These are phyloP conservation scores for Speoplatyrhinus poulsoni DNA, from an alignment of 2,113 vertebrate genomes.

Conservation along the genomic window DNA sequence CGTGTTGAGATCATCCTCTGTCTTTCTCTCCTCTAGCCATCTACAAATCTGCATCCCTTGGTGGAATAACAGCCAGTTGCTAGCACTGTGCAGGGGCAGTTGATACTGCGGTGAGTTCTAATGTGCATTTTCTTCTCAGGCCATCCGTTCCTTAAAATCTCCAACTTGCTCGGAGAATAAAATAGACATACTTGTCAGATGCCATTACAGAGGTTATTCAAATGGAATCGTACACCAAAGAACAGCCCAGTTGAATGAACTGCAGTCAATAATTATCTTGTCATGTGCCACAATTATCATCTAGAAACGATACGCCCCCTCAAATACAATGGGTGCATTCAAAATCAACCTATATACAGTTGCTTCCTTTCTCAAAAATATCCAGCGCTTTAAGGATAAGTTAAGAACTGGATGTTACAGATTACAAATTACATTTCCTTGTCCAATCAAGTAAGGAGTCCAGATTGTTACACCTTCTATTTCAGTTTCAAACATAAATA, in stretches of 20 bases:
- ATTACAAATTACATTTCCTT: background rate
- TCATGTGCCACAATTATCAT: background rate
- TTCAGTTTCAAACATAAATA: constrained; percentile 51
- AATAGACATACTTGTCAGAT: constrained; percentile 4
- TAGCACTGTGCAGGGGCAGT: constrained; percentile 21
- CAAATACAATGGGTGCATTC: constrained; percentile 15
- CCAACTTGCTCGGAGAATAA: background rate
- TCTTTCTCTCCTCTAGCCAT: constrained; percentile 30
- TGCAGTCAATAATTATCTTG: background rate
- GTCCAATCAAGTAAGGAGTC: background rate
- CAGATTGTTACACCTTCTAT: background rate
- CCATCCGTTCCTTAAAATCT: constrained; percentile 1
- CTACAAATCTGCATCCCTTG: constrained; percentile 43
- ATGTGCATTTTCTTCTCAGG: constrained; percentile 21
- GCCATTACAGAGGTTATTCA: constrained; percentile 37
- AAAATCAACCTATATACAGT: constrained; percentile 5
- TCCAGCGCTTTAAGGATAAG: too few relatives aligned
- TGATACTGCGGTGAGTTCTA: constrained; percentile 33
- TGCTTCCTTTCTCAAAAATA: too few relatives aligned
- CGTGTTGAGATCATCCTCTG: constrained; percentile 50
- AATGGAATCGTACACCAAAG: constrained; percentile 33
- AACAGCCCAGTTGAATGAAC: background rate
- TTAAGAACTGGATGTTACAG: background rate
- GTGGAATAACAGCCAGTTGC: constrained; percentile 47
- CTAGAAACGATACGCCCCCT: constrained; percentile 11